These are phyloP conservation scores for Calephelis nemesis DNA, from an alignment of 1,140 invertebrate genomes.

Conservation along the genomic window DNA sequence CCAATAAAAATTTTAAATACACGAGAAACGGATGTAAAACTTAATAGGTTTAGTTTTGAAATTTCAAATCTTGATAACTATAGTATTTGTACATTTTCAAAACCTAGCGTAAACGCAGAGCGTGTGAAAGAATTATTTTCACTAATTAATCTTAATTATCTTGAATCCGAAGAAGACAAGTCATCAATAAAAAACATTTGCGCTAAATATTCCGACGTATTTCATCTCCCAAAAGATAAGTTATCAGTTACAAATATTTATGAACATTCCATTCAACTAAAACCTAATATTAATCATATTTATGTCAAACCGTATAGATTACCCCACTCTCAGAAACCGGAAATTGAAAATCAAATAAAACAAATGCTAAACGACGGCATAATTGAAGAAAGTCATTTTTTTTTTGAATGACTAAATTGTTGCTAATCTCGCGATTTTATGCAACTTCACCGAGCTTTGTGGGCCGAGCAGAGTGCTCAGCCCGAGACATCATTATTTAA, in stretches of 20 bases:
- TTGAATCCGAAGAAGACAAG: constrained; percentile 37
- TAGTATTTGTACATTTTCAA: neutral
- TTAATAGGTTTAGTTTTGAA: neutral
- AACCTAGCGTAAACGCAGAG: neutral
- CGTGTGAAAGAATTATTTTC: neutral
- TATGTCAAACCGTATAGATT: constrained; percentile 48
- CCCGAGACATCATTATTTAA: too few species aligned
- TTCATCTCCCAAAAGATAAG: constrained; percentile 39
- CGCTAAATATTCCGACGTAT: constrained; percentile 46
- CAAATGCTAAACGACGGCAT: neutral
- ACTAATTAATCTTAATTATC: constrained; percentile 19
- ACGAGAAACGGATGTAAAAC: neutral
- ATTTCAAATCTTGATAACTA: neutral
- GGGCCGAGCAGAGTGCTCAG: too few species aligned
- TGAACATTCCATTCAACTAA: constrained; percentile 39
- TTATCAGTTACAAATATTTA: constrained; percentile 36
- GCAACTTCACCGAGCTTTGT: too few species aligned
- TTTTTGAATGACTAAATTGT: too few species aligned
- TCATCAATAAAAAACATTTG: constrained; percentile 33
- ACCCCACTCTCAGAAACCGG: constrained; percentile 28
- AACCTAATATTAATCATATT: constrained; percentile 6
- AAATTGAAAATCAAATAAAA: constrained; percentile 36
- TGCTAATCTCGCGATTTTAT: too few species aligned
- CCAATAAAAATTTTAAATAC: constrained; percentile 22
- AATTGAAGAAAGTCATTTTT: too few species aligned